These are phyloP conservation scores for Coturnix japonica DNA, from an alignment of 2,113 vertebrate species.

Conservation along the genomic window DNA sequence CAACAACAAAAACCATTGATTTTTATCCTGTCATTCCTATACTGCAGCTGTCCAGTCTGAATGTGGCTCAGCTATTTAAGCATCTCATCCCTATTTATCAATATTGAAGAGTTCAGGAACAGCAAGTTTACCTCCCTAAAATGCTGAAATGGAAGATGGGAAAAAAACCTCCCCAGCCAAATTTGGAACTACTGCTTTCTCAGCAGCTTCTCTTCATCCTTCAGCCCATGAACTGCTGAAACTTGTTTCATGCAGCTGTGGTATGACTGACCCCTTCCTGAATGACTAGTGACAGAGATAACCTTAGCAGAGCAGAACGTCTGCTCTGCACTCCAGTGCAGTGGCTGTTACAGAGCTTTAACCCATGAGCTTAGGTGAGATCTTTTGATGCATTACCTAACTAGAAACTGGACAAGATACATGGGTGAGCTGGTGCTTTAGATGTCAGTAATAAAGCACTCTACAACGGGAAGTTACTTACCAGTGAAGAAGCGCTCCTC, in stretches of 20 bases:
- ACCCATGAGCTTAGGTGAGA: background rate
- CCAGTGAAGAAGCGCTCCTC: background rate
- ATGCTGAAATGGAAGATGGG: fast-evolving
- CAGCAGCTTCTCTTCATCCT: background rate
- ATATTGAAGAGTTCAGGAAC: background rate
- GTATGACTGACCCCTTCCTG: fast-evolving
- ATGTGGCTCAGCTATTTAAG: background rate
- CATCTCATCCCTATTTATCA: background rate
- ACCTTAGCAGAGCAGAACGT: background rate
- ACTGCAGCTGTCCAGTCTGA: fast-evolving
- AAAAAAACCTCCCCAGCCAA: background rate
- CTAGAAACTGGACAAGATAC: background rate
- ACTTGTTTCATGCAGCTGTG: background rate
- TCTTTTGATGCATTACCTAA: background rate
- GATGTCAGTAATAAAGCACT: background rate
- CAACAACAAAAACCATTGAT: fast-evolving
- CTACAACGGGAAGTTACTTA: slow-evolving; percentile 48
- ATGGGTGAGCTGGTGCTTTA: background rate
- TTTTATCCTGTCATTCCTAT: fast-evolving
- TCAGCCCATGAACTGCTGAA: background rate
- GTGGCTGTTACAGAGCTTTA: fast-evolving
- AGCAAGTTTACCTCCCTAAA: background rate
- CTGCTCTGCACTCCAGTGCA: background rate
- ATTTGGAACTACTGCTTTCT: fast-evolving
- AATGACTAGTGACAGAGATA: background rate